phyloP scores from a whole-genome alignment of 2,113 vertebrate genomes.

The Etheostoma cragini region DNA sequence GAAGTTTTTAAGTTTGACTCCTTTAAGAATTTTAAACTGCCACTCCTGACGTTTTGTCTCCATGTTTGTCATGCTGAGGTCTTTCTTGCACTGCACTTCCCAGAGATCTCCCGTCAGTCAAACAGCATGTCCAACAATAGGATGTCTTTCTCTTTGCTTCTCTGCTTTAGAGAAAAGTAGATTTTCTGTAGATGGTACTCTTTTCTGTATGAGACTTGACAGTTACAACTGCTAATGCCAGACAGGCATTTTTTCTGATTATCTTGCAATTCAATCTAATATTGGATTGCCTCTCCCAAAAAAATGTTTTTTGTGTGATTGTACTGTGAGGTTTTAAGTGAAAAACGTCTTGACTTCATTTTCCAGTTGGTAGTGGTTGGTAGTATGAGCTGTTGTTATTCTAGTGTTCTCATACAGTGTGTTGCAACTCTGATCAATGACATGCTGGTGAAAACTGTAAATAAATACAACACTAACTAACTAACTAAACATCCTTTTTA shows the following conservation, averaged over 20 bases:
- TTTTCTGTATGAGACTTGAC: not conserved
- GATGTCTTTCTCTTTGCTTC: slow-evolving; percentile 3
- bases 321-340: too few relatives aligned
- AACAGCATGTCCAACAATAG: slow-evolving; percentile 3
- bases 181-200: not conserved
- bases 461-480: too few relatives aligned
- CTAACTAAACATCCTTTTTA: too few relatives aligned
- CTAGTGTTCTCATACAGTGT: too few relatives aligned
- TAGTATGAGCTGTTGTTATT: too few relatives aligned
- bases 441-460: too few relatives aligned
- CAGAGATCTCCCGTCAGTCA: slow-evolving; percentile 44
- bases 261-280: slow-evolving; percentile 21
- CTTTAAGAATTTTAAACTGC: slow-evolving; percentile 1
- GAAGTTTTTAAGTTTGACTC: slow-evolving; percentile 17
- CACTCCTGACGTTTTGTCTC: not conserved
- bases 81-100: slow-evolving; percentile 37
- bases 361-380: too few relatives aligned
- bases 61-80: slow-evolving; percentile 34
- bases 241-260: not conserved
- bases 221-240: not conserved
- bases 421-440: too few relatives aligned
- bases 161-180: slow-evolving; percentile 11
- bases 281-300: not conserved
- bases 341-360: too few relatives aligned
- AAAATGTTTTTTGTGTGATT: not conserved